Conservation (phyloP, 2,888 invertebrate species). For the Volucella bombylans region DNA sequence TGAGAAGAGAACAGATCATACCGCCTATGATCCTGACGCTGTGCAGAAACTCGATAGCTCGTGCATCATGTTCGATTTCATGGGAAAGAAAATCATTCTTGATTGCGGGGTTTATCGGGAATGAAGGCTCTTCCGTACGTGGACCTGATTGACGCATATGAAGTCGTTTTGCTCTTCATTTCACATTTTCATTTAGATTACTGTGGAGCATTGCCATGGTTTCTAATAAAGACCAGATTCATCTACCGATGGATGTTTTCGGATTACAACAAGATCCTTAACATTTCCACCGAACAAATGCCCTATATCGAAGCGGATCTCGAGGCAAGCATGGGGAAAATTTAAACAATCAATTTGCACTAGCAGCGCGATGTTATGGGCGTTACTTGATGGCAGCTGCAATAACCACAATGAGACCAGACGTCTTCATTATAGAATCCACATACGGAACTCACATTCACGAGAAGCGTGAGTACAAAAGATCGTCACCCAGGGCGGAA, state of each 20-base stretch:
- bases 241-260: conserved; percentile 99
- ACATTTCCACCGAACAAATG: conserved; percentile 98
- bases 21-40: conserved; percentile 91
- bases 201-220: conserved; percentile 99
- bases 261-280: conserved; percentile 99
- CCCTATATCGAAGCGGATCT: conserved; percentile 98
- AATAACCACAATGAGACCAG: conserved; percentile 97
- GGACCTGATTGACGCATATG: conserved; percentile 98
- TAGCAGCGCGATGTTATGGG: conserved; percentile 99
- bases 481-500: conserved; percentile 97
- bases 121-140: conserved; percentile 99
- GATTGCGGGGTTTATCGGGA: conserved; percentile 98
- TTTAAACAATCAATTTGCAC: conserved; percentile 98
- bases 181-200: conserved; percentile 99
- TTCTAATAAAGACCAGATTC: conserved; percentile 97
- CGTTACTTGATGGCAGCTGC: conserved; percentile 99
- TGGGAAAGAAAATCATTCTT: conserved; percentile 99
- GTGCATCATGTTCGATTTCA: conserved; percentile 98
- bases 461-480: conserved; percentile 99
- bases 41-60: conserved; percentile 99
- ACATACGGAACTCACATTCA: conserved; percentile 99
- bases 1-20: neutral
- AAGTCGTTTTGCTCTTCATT: conserved; percentile 96
- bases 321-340: conserved; percentile 98
- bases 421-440: conserved; percentile 98